These are phyloP conservation scores for Hirtodrosophila histrioides DNA, from an alignment of 2,888 invertebrate species.

Conservation along the genomic window DNA sequence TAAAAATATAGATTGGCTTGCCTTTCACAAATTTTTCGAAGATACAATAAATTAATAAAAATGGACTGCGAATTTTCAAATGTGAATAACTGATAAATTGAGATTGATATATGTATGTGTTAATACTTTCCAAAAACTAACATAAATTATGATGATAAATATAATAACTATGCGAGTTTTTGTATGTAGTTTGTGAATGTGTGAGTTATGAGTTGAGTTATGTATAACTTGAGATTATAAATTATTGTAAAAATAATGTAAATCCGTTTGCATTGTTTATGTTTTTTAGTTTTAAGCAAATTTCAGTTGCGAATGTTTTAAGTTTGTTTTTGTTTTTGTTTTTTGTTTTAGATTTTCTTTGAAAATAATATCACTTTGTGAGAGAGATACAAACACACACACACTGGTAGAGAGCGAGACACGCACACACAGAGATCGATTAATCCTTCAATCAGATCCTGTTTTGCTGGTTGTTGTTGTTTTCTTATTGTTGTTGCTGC, in stretches of 20 bases:
- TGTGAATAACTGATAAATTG: constrained; percentile 5
- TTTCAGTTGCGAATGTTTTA: constrained; percentile 64
- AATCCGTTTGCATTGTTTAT: constrained; percentile 13
- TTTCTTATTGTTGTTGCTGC: constrained; percentile 23
- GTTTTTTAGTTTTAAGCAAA: constrained; percentile 22
- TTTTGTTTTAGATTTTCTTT: constrained; percentile 62
- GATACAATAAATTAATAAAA: constrained; percentile 1
- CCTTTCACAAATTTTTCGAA: constrained; percentile 14
- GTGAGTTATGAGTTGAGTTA: constrained; percentile 29
- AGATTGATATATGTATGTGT: constrained; percentile 33
- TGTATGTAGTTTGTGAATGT: constrained; percentile 20
- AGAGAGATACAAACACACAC: constrained; percentile 15
- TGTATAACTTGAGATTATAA: constrained; percentile 44
- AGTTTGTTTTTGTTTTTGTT: constrained; percentile 36
- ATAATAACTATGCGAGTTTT: constrained; percentile 59
- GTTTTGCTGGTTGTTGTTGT: constrained; percentile 20
- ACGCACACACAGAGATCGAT: not conserved
- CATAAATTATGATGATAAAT: constrained; percentile 39
- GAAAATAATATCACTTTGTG: constrained; percentile 76
- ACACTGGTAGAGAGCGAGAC: constrained; percentile 22
- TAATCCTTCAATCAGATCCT: not conserved
- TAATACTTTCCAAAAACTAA: constrained; percentile 46
- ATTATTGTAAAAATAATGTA: constrained; percentile 59
- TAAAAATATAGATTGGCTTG: constrained; percentile 25
- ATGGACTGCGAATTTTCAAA: constrained; percentile 17